Conservation (phyloP, 2,888 invertebrate species). For the Ornithoptera alexandrae region DNA sequence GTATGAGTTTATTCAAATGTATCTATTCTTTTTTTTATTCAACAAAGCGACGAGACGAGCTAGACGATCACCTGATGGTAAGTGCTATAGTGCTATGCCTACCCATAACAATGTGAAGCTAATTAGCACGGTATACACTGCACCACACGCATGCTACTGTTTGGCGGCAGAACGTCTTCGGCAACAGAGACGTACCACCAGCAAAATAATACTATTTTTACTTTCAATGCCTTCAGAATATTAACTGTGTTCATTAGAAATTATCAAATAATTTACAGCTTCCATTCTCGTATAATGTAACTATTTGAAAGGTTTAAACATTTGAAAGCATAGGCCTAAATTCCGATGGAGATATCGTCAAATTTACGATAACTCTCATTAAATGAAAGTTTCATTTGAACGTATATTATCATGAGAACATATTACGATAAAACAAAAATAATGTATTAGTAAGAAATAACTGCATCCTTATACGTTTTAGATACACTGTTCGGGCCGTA, state of each 20-base stretch:
- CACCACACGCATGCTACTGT: too few species aligned
- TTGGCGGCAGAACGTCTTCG: too few species aligned
- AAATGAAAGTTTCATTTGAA: slow-evolving; percentile 26
- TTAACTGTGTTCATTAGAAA: neutral
- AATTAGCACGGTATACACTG: too few species aligned
- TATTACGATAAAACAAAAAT: slow-evolving; percentile 30
- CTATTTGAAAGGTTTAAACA: slow-evolving; percentile 18
- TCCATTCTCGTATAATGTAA: slow-evolving; percentile 6
- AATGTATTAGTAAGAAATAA: slow-evolving; percentile 31
- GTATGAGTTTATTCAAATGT: too few species aligned
- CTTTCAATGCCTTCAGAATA: neutral
- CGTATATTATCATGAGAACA: slow-evolving; percentile 21
- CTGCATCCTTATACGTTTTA: slow-evolving; percentile 31
- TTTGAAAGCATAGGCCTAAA: slow-evolving; percentile 10
- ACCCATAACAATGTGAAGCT: too few species aligned
- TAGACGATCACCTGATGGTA: too few species aligned
- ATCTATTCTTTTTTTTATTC: too few species aligned
- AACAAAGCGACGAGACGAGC: too few species aligned
- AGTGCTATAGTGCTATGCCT: too few species aligned
- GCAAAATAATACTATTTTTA: too few species aligned
- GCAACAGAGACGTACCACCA: too few species aligned
- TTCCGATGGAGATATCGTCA: slow-evolving; percentile 23
- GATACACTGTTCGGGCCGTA: slow-evolving; percentile 41
- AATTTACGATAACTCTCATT: slow-evolving; percentile 23
- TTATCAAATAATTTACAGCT: slow-evolving; percentile 3